These are phyloP conservation scores for Ooceraea biroi DNA, from an alignment of 1,140 invertebrate genomes.

Conservation along the genomic window DNA sequence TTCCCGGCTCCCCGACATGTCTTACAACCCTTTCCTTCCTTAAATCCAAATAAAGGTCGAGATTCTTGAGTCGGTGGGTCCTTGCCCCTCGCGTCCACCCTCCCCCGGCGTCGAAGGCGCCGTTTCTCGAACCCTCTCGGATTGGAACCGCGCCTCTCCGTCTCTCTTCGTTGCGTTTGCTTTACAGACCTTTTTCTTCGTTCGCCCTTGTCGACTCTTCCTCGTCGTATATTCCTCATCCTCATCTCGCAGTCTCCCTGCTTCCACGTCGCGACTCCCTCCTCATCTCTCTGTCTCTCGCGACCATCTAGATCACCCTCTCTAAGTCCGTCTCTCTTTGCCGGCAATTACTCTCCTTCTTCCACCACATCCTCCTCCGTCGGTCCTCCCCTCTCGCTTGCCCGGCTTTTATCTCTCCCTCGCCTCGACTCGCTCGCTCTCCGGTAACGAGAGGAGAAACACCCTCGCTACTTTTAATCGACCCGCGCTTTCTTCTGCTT, in stretches of 20 bases:
- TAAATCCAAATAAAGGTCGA: slow-evolving; percentile 84
- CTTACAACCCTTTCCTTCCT: slow-evolving; percentile 84
- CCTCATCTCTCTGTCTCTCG: slow-evolving; percentile 68
- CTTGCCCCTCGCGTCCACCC: slow-evolving; percentile 44
- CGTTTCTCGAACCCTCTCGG: slow-evolving; percentile 73
- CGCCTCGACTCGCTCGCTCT: slow-evolving; percentile 74
- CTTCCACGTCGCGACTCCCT: slow-evolving; percentile 56
- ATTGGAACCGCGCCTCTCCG: slow-evolving; percentile 71
- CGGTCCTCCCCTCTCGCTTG: slow-evolving; percentile 62
- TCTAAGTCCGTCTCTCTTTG: slow-evolving; percentile 70
- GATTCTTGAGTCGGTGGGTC: slow-evolving; percentile 77
- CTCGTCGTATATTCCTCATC: slow-evolving; percentile 55
- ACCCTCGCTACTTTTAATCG: slow-evolving; percentile 87
- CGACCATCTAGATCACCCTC: slow-evolving; percentile 76
- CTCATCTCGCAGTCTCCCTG: slow-evolving; percentile 51
- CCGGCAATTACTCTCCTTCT: slow-evolving; percentile 59
- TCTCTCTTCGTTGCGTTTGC: slow-evolving; percentile 69
- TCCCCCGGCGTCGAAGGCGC: slow-evolving; percentile 61
- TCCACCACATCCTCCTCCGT: slow-evolving; percentile 65
- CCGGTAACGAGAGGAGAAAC: slow-evolving; percentile 86
- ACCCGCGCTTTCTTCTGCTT: slow-evolving; percentile 87
- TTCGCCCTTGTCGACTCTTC: slow-evolving; percentile 50
- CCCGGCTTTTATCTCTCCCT: slow-evolving; percentile 72
- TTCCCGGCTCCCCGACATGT: slow-evolving; percentile 57
- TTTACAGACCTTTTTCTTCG: slow-evolving; percentile 65